Base-by-base conservation (phyloP, 2,888 invertebrate genomes). In the Rhopalosiphum nymphaeae region DNA sequence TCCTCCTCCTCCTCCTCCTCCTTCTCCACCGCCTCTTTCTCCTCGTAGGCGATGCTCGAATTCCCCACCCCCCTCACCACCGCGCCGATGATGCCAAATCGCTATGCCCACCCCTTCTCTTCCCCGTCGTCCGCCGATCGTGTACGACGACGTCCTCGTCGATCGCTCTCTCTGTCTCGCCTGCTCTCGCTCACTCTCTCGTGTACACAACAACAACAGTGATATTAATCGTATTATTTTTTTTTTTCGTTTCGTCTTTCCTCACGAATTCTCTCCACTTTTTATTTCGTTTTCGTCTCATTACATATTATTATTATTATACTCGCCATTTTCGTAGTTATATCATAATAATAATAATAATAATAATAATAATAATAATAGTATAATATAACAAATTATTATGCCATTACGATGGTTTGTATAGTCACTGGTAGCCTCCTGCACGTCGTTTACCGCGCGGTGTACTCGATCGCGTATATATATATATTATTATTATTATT, bases 231-330 rank as follows among this genome's bases (percentile, higher is more conserved):
- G 44, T 91, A 13, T 84, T 42, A 26, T 53, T 49, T 49, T 53
- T 53, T 53, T 36, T 61, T 90, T 91, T 42, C 29, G 42, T 29
- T 44, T 91, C 53, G 42, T 53, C 78, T 91, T 26, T 91, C 36
- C 29, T 53, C 3, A 9, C 78, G 78, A 78, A 36, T 78, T 36
- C 36, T 78, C 36, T 78, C 78, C 78, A 36, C 78, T 78, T 78
- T 21, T 36, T 78, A 36, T 53, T 26, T 53, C 42, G 49, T 42
- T 53, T 26, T 53, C 42, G 49, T 42, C 46, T 67, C 36, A 9
- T 78, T 67, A 61, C 21, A 21, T 9, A 78, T 78, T 78, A 78
- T 21, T 78, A 7, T 21, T 16, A 29, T 61, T 21, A 9, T 3
- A 7, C 7, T 9, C 78, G 57, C 26, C 57, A 10, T 57, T 26